Percentiles rank a stretch among this genome's conserved stretches.
These are phyloP conservation scores for Hyperoodon ampullatus DNA, from an alignment of 2,113 vertebrate genomes.

Conservation along the genomic window DNA sequence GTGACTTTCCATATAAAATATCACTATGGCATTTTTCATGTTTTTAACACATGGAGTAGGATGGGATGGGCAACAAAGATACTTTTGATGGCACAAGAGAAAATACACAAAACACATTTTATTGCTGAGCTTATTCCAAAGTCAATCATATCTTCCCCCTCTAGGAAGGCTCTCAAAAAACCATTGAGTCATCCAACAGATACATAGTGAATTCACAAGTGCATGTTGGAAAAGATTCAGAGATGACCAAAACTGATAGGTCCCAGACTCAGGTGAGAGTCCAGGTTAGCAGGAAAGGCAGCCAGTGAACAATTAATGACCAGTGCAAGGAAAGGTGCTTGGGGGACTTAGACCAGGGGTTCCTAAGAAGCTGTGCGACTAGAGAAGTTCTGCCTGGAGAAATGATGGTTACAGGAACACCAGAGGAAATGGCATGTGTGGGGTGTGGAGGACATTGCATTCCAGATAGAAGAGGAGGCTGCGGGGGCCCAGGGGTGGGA, in stretches of 20 bases:
- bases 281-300: not conserved
- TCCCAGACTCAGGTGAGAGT: not conserved
- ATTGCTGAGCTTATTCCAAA: not conserved
- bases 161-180: not conserved
- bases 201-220: not conserved
- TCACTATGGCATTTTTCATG: not conserved
- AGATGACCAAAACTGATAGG: not conserved
- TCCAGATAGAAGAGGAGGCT: not conserved
- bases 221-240: not conserved
- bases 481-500: not conserved
- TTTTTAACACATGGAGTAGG: not conserved
- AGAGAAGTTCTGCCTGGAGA: not conserved
- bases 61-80: not conserved
- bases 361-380: not conserved
- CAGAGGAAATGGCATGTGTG: not conserved
- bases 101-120: not conserved
- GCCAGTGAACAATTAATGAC: not conserved
- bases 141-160: not conserved
- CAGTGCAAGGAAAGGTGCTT: not conserved
- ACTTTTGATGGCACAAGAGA: not conserved
- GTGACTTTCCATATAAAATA: constrained; percentile 59
- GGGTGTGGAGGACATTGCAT: not conserved
- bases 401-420: not conserved
- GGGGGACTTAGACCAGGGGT: not conserved
- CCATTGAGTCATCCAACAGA: not conserved